Evolutionary conservation across 2,113 vertebrate genomes (phyloP), one percentile per base, ranked within the genome.

Genomic region (Xiphias gladius): DNA sequence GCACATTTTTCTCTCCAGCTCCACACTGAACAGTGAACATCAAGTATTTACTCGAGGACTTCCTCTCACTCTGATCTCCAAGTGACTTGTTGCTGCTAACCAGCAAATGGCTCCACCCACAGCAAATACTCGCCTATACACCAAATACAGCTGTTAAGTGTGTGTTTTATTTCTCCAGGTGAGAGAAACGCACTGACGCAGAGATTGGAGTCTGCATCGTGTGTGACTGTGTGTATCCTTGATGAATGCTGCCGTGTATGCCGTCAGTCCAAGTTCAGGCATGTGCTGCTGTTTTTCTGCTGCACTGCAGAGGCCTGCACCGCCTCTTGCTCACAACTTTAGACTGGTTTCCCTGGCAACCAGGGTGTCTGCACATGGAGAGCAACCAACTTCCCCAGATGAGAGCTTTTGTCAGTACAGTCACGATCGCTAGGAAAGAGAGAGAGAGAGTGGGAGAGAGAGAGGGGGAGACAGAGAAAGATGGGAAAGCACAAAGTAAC

Each of bases 341-440:
- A 92, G 86, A 90, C 84, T 80, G 90, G 94, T 94, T 94, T 92
- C 94, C 94, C 88, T 75, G 90, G 94, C 92, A 94, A 94, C 94
- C 92, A 86, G 89, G 91, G 90, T 94, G 91, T 94, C 92, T 94
- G 94, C 91, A 93, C 92, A 94, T 93, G 91, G 91, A 94, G 86
- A 92, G 86, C 91, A 91, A 93, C 91, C 91, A 92, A 93, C 92
- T 93, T 92, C 83, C 89, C 89, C 83, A 94, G 89, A 92, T 93
- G 90, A 93, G 91, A 78, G 90, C 90, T 92, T 91, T 94, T 94
- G 88, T 93, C 88, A 94, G 93, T 93, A 84, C 85, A 93, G 89
- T 92, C 90, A 91, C 89, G 88, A 90, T 92, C 88, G 82, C 88
- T 63, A 28, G 77, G 77, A 82, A n/a, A 46, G 81, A 83, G 86